Conservation (phyloP, 2,113 vertebrate genomes). For the Mungos mungo region DNA sequence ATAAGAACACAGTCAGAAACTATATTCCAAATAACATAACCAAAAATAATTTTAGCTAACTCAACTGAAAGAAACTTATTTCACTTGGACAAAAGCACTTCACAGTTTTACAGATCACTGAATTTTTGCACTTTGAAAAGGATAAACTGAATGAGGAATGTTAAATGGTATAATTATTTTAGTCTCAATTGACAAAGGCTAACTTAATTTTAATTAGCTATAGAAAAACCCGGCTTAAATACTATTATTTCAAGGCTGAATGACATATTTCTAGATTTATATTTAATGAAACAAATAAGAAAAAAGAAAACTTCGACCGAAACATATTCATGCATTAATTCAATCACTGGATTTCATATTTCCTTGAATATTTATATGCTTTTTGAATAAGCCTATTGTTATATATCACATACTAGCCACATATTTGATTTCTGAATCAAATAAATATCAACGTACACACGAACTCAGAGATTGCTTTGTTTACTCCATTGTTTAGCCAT, state of each 20-base stretch:
- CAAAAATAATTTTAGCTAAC: constrained; percentile 56
- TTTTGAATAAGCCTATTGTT: constrained; percentile 8
- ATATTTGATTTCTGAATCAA: constrained; percentile 23
- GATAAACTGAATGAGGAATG: constrained; percentile 9
- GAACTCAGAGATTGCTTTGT: neutral
- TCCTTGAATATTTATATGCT: neutral
- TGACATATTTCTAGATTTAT: constrained; percentile 38
- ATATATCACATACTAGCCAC: neutral
- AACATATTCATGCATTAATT: constrained; percentile 2
- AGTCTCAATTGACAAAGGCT: constrained; percentile 21
- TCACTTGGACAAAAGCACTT: constrained; percentile 40
- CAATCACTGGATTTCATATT: neutral
- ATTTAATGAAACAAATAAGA: constrained; percentile 43
- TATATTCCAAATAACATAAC: constrained; percentile 43
- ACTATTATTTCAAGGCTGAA: constrained; percentile 36
- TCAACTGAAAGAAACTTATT: constrained; percentile 24
- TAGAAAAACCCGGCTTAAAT: constrained; percentile 19
- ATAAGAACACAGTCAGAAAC: constrained; percentile 12
- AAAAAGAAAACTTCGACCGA: constrained; percentile 25
- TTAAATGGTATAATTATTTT: constrained; percentile 39
- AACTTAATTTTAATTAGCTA: constrained; percentile 58
- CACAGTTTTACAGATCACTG: constrained; percentile 51
- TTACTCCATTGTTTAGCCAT: neutral
- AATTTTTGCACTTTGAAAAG: constrained; percentile 55
- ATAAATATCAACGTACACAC: neutral